phyloP scores from a whole-genome alignment of 2,113 vertebrate species.

The Erythrocercus mccallii region DNA sequence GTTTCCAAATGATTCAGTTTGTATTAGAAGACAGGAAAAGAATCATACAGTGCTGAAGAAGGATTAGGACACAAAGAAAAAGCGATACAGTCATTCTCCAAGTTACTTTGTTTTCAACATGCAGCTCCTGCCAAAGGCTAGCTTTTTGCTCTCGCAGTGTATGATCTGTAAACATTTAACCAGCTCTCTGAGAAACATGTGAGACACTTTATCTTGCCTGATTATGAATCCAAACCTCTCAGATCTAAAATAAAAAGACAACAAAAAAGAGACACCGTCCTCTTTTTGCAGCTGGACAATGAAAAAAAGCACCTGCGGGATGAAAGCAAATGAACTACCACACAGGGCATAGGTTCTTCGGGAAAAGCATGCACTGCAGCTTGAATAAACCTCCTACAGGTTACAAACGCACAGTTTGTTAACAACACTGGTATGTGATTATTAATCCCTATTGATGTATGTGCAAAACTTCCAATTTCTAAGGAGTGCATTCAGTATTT shows the following conservation, averaged over 20 bases:
- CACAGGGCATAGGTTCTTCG: not conserved
- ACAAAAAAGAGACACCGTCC: not conserved
- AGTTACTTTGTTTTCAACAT: slow-evolving; percentile 39
- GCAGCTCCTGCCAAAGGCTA: slow-evolving; percentile 25
- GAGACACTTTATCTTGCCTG: not conserved
- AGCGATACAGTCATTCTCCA: not conserved
- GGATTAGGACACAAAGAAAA: slow-evolving; percentile 32
- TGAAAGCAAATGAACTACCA: slow-evolving; percentile 5
- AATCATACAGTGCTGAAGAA: not conserved
- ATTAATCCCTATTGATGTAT: not conserved
- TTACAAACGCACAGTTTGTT: not conserved
- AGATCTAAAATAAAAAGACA: not conserved
- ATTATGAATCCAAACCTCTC: slow-evolving; percentile 1
- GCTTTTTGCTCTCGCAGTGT: slow-evolving; percentile 9
- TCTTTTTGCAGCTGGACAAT: slow-evolving; percentile 1
- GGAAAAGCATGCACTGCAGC: not conserved
- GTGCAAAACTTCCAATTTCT: not conserved
- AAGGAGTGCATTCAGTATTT: not conserved
- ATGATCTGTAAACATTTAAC: slow-evolving; percentile 52
- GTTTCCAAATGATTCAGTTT: slow-evolving; percentile 5
- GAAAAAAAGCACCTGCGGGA: slow-evolving; percentile 33
- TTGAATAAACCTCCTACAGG: slow-evolving; percentile 12
- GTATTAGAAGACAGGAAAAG: not conserved
- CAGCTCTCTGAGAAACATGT: slow-evolving; percentile 17
- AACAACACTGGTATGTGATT: not conserved